Evolutionary conservation across 2,888 invertebrate species (phyloP).

Genomic region (Nipponacmea schrenckii): DNA sequence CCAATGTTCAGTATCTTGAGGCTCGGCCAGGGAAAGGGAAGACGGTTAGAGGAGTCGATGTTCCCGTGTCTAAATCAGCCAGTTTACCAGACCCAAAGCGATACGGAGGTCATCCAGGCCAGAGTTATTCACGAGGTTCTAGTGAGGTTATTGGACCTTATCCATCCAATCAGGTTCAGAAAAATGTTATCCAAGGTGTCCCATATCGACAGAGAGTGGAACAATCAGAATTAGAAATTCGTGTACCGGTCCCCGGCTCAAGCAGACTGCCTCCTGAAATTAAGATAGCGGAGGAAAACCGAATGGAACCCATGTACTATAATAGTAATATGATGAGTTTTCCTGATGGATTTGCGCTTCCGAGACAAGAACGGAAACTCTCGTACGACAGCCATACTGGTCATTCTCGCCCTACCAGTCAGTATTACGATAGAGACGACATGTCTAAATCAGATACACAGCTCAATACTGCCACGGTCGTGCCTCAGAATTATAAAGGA

Average conservation of each 20-base stretch:
- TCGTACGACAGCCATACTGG: constrained; percentile 30
- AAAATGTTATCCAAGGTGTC: constrained; percentile 9
- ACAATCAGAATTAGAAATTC: constrained; percentile 23
- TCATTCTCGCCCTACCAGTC: constrained; percentile 21
- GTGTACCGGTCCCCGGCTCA: constrained; percentile 18
- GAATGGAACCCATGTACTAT: constrained; percentile 11
- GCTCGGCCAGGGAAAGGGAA: constrained; percentile 51
- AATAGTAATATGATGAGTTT: neutral
- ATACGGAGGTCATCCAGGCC: neutral
- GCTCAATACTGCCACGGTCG: constrained; percentile 36
- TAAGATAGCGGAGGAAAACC: constrained; percentile 26
- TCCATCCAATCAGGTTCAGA: constrained; percentile 5
- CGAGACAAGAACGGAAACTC: constrained; percentile 25
- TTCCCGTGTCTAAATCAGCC: constrained; percentile 30
- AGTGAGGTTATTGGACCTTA: constrained; percentile 4
- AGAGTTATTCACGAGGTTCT: neutral
- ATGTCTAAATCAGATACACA: constrained; percentile 56
- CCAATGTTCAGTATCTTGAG: constrained; percentile 59
- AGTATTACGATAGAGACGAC: constrained; percentile 36
- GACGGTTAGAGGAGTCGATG: constrained; percentile 13
- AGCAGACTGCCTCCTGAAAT: constrained; percentile 18
- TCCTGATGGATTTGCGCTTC: neutral
- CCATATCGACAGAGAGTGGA: constrained; percentile 16
- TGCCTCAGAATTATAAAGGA: constrained; percentile 27
- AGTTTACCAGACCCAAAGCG: constrained; percentile 35